These are phyloP conservation scores for Chionoecetes opilio DNA, from an alignment of 1,140 invertebrate species.

Conservation along the genomic window DNA sequence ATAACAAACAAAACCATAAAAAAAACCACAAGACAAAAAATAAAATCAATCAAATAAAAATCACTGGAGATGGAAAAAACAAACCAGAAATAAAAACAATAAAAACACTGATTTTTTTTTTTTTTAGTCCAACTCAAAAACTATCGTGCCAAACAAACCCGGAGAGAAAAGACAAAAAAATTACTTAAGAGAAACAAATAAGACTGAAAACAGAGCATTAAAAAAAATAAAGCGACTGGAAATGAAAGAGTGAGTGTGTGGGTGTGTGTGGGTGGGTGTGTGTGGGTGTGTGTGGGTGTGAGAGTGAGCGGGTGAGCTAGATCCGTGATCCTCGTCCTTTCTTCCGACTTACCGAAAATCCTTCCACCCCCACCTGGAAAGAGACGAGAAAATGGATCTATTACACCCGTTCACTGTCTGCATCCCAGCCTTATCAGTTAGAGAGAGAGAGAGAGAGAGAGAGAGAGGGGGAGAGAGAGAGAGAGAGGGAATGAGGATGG, in stretches of 20 bases:
- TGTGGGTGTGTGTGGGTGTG: background rate
- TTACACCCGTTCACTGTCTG: slow-evolving; percentile 73
- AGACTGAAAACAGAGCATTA: too few relatives aligned
- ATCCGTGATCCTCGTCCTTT: slow-evolving; percentile 27
- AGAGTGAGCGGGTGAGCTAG: slow-evolving; percentile 50
- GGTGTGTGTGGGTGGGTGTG: background rate
- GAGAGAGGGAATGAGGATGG: background rate
- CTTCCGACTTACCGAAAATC: slow-evolving; percentile 72
- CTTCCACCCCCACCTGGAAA: slow-evolving; percentile 76
- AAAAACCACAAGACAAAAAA: too few relatives aligned
- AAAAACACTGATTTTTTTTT: too few relatives aligned
- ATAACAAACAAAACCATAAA: too few relatives aligned
- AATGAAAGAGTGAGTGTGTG: background rate
- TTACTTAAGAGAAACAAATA: too few relatives aligned
- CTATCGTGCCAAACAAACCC: background rate
- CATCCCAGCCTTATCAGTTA: slow-evolving; percentile 68
- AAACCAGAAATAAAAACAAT: background rate
- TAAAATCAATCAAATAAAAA: too few relatives aligned
- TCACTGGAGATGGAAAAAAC: too few relatives aligned
- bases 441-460: slow-evolving; percentile 9
- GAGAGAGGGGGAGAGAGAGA: background rate
- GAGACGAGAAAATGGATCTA: slow-evolving; percentile 76
- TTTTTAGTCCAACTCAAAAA: too few relatives aligned
- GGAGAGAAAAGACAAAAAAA: background rate
- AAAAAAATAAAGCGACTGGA: background rate